Conservation (phyloP, 2,888 invertebrate genomes). For the Pemphredon lugubris region DNA sequence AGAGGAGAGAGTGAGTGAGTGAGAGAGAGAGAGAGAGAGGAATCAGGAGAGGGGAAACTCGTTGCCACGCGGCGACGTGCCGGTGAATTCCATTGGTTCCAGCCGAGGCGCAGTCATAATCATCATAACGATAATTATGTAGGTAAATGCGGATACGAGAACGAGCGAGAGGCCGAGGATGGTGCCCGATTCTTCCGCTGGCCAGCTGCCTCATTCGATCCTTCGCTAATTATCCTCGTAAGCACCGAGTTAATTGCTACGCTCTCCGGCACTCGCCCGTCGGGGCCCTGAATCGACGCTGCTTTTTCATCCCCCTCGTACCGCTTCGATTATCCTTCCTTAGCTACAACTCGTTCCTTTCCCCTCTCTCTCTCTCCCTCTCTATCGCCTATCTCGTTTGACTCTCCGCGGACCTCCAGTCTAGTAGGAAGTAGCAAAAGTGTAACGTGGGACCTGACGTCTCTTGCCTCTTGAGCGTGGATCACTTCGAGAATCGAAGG, state of each 20-base stretch:
- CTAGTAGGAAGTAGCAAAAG: constrained; percentile 58
- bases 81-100: constrained; percentile 55
- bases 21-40: constrained; percentile 4
- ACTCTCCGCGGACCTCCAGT: constrained; percentile 35
- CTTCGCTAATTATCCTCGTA: constrained; percentile 79
- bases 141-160: constrained; percentile 73
- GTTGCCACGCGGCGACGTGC: constrained; percentile 34
- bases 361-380: background rate
- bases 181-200: constrained; percentile 68
- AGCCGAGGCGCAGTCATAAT: constrained; percentile 71
- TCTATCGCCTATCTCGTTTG: constrained; percentile 10
- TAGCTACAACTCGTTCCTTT: too few species aligned
- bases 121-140: constrained; percentile 79
- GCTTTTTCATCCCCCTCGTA: constrained; percentile 45
- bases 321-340: constrained; percentile 24
- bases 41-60: constrained; percentile 11
- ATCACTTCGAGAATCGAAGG: constrained; percentile 7
- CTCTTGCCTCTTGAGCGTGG: constrained; percentile 41
- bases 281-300: constrained; percentile 52
- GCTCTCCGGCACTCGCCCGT: constrained; percentile 54
- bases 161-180: constrained; percentile 40
- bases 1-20: background rate
- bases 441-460: constrained; percentile 74
- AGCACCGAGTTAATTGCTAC: constrained; percentile 78
- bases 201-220: constrained; percentile 78